These are phyloP conservation scores for Zoanthus solanderi DNA, from an alignment of 92 coral and sea anemone species.

Conservation along the genomic window DNA sequence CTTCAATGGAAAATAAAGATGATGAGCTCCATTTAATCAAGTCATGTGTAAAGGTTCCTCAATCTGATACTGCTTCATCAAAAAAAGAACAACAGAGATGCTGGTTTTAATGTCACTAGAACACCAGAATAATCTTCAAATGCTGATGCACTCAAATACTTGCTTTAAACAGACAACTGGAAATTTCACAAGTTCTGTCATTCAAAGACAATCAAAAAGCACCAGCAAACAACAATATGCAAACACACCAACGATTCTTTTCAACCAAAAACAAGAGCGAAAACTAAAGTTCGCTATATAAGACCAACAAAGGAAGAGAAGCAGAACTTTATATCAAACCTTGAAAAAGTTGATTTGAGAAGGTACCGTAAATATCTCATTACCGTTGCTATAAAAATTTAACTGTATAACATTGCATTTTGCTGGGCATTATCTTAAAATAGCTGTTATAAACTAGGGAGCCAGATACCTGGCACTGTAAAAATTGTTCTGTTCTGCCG, in stretches of 20 bases:
- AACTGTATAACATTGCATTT: background rate
- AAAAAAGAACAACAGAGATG: background rate
- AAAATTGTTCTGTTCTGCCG: slow-evolving; percentile 5
- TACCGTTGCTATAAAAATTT: background rate
- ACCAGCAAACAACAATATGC: slow-evolving; percentile 53
- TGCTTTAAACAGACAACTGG: background rate
- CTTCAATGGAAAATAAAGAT: slow-evolving; percentile 5
- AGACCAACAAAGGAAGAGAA: background rate
- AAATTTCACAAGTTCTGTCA: background rate
- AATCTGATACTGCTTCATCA: slow-evolving; percentile 7
- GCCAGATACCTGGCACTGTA: slow-evolving; percentile 1
- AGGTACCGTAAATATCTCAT: background rate
- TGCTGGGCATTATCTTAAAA: background rate
- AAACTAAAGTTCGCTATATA: background rate
- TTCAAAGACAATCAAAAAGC: background rate
- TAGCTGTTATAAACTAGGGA: background rate
- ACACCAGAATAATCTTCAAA: slow-evolving; percentile 9
- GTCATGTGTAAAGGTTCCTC: slow-evolving; percentile 5
- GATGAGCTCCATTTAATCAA: slow-evolving; percentile 7
- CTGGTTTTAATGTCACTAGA: background rate
- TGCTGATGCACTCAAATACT: slow-evolving; percentile 6
- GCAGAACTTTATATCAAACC: background rate
- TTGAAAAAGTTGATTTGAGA: background rate
- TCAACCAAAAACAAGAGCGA: slow-evolving; percentile 49
- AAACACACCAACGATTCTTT: slow-evolving; percentile 32